Evolutionary conservation across 2,113 vertebrate genomes (phyloP).

Genomic region (Poeciliopsis prolifica): DNA sequence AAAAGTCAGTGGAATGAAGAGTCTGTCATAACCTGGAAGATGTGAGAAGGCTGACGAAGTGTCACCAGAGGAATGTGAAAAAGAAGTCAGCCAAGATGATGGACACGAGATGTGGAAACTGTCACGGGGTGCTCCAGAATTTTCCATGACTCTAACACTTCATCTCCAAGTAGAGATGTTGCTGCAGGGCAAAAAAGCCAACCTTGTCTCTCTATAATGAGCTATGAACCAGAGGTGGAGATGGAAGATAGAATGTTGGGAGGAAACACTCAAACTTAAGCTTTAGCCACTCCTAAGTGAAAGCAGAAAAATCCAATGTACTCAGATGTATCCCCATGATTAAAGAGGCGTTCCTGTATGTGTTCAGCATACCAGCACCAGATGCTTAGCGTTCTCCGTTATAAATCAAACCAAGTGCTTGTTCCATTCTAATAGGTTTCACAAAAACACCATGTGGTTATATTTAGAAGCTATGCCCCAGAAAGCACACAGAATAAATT

Average conservation of each 20-base stretch:
- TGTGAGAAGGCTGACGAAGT: constrained; percentile 41
- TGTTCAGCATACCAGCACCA: constrained; percentile 22
- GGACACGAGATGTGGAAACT: constrained; percentile 56
- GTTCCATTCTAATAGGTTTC: constrained; percentile 26
- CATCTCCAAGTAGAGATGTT: constrained; percentile 30
- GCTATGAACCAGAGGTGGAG: constrained; percentile 31
- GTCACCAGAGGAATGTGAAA: constrained; percentile 60
- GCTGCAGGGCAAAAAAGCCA: constrained; percentile 47
- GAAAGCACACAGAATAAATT: background rate
- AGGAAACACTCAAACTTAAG: constrained; percentile 30
- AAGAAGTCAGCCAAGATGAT: constrained; percentile 33
- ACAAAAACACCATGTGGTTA: background rate
- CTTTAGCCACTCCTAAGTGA: constrained; percentile 26
- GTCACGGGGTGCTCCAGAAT: constrained; percentile 53
- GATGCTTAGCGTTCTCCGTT: constrained; percentile 20
- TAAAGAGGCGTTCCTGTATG: constrained; percentile 33
- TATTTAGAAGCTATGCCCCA: constrained; percentile 8
- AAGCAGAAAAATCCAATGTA: constrained; percentile 32
- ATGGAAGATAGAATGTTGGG: constrained; percentile 25
- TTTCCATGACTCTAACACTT: constrained; percentile 62
- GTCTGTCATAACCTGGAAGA: constrained; percentile 52
- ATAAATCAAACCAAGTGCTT: constrained; percentile 37
- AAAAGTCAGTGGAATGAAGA: background rate
- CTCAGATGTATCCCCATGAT: constrained; percentile 37
- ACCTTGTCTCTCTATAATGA: constrained; percentile 52